A percentile compares a stretch with the other conserved stretches of the same genome.
Conservation (phyloP, 2,888 invertebrate genomes). For the Dyspetes luteomarginatus region DNA sequence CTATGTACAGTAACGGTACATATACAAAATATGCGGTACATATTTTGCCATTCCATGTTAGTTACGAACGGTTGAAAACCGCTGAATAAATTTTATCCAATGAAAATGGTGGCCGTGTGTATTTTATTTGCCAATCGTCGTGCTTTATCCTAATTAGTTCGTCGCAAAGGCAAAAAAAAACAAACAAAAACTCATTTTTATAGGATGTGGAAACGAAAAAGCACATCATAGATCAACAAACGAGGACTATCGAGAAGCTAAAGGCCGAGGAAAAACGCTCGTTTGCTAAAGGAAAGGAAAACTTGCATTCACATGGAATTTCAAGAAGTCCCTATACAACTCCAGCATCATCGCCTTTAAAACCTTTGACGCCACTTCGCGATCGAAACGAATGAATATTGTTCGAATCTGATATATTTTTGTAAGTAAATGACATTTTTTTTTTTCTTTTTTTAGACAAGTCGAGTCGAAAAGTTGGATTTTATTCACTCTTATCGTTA, state of each 20-base stretch:
- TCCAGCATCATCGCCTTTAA: constrained; percentile 77
- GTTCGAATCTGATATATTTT: constrained; percentile 13
- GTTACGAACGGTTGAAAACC: background rate
- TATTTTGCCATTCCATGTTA: constrained; percentile 6
- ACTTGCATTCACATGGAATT: constrained; percentile 81
- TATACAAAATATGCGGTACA: constrained; percentile 1
- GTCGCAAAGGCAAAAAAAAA: background rate
- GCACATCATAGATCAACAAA: constrained; percentile 76
- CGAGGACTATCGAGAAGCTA: constrained; percentile 83
- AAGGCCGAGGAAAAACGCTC: constrained; percentile 79
- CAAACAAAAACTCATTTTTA: constrained; percentile 64
- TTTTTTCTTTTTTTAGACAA: constrained; percentile 3
- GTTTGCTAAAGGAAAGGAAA: constrained; percentile 84
- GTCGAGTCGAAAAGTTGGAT: background rate
- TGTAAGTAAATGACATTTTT: constrained; percentile 1
- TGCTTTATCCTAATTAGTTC: background rate
- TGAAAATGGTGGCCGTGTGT: background rate
- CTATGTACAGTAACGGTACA: background rate
- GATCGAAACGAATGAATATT: constrained; percentile 81
- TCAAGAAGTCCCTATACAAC: constrained; percentile 75
- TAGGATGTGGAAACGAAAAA: constrained; percentile 75
- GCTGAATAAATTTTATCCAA: constrained; percentile 46
- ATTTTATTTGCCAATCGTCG: constrained; percentile 36
- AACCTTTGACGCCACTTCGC: constrained; percentile 83
- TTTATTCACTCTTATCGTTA: constrained; percentile 36